Base-by-base conservation (phyloP, 1,140 invertebrate genomes). In the Plutomurus gul region DNA sequence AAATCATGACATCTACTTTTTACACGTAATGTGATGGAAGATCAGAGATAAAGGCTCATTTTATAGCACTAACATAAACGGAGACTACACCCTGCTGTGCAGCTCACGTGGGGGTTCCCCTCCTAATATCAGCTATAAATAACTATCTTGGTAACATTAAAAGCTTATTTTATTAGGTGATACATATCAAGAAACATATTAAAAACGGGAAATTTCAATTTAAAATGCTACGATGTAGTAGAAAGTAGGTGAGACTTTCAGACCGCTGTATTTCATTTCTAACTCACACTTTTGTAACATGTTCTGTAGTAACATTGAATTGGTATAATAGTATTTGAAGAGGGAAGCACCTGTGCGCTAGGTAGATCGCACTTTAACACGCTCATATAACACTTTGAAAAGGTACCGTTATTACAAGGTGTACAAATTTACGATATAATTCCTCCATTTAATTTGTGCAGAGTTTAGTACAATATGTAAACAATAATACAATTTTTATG, bases 81-180 rank as follows among this genome's bases (percentile, higher is more conserved):
- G 51, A 30, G 51, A 60, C 51, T 60, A 60, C 51, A 60, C 51
- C 51, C 51, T 33, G 33, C 51, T 60, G 51, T 27, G 43, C 27
- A 47, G 18, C 27, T n/a, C 40, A 47, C n/a, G 72, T 27, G 43
- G 72, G 72, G 43, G 39, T 75, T 46, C 72, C 39, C 27, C 11
- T 46, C 39, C 30, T 75, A 43, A 46, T 46, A 60, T 22, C 40
- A 36, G n/a, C 72, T 47, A 75, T 75, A 75, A 75, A 75, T 75
- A 75, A 43, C 43, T 30, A 60, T 30, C 51, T 22, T 33, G 51
- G 25, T 33, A 33, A 33, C n/a, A 30, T n/a, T 33, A 60, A 60
- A 60, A n/a, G 51, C 51, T 60, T 30, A 60, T 33, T 60, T 33
- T 60, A 33, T 60, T 60, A 60, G 25, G 51, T 60, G 51, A 60